phyloP scores from a whole-genome alignment of 2,113 vertebrate genomes.

The Lathamus discolor region DNA sequence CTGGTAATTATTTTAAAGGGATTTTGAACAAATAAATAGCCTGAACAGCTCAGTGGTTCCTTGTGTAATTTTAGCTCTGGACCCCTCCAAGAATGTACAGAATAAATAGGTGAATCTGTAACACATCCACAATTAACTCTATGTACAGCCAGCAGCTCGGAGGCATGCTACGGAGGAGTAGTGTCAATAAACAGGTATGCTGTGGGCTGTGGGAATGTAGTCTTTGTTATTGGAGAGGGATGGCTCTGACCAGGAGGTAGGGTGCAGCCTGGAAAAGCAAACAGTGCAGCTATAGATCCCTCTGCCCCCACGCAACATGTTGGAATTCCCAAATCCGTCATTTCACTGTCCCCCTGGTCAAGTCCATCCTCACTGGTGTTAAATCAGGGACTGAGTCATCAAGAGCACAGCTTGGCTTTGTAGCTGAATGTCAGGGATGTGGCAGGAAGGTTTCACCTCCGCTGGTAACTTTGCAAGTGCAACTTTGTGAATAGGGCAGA shows the following conservation, averaged over 20 bases:
- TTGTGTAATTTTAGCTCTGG: conserved; percentile 59
- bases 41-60: neutral
- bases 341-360: neutral
- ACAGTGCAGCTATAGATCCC: neutral
- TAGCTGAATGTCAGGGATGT: neutral
- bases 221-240: conserved; percentile 1
- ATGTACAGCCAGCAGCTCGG: neutral
- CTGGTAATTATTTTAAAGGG: neutral
- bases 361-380: neutral
- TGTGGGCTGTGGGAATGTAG: neutral
- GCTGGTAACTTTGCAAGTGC: neutral
- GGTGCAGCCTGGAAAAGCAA: conserved; percentile 44
- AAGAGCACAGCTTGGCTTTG: neutral
- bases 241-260: neutral
- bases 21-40: conserved; percentile 57
- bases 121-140: conserved; percentile 34
- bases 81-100: conserved; percentile 54
- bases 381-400: neutral
- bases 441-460: neutral
- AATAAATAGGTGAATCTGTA: conserved; percentile 64
- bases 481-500: neutral
- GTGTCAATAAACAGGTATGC: conserved; percentile 66
- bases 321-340: neutral
- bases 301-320: neutral
- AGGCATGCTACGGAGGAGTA: neutral